Evolutionary conservation across 2,888 invertebrate genomes (phyloP), one percentile per base, ranked within the genome.

Genomic region (Creontiades dilutus): DNA sequence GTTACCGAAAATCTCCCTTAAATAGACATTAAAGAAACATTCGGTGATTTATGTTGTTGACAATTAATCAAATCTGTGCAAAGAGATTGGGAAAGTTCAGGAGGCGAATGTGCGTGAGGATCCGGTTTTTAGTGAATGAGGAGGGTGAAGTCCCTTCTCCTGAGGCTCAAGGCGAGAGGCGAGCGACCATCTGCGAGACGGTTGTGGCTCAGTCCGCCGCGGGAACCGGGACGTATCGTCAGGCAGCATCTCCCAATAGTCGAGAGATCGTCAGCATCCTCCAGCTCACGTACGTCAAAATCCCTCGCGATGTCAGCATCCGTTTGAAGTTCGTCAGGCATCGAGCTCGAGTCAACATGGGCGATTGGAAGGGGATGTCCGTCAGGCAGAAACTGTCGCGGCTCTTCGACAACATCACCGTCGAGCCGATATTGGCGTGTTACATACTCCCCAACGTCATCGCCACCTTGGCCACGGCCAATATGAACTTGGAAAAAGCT

Each of bases 401-500:
- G 91, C 92, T 95, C 52, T 94, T 94, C 91, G 94, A 94, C 14
- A 95, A 95, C 91, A 95, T 96, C 84, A 96, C 96, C 0, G 94
- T 96, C 5, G 96, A 96, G 92, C 96, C 96, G 0, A 94, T 95
- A 90, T 92, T 96, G 82, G 94, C 95, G 0, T 95, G 95, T 89
- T 96, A 95, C 92, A 95, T 96, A 0, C 93, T 96, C 91, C 95
- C 96, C 1, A 92, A 92, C 82, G 92, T 92, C 9, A 61, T 92
- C 0, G 93, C 93, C 0, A 95, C 96, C 81, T 93, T 97, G 91
- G 97, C 97, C 23, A 96, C 97, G 55, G 97, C 97, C 93, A 97
- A 97, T 93, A 94, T 97, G 81, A 97, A 97, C 93, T 94, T 97
- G 92, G 97, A 97, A 93, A 97, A 97, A 93, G 97, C 97, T 0